Percentiles rank a stretch among this genome's conserved stretches.
Evolutionary conservation across 2,797 vertebrate species (phyloP).

Genomic region (Cirrhinus mrigala): DNA sequence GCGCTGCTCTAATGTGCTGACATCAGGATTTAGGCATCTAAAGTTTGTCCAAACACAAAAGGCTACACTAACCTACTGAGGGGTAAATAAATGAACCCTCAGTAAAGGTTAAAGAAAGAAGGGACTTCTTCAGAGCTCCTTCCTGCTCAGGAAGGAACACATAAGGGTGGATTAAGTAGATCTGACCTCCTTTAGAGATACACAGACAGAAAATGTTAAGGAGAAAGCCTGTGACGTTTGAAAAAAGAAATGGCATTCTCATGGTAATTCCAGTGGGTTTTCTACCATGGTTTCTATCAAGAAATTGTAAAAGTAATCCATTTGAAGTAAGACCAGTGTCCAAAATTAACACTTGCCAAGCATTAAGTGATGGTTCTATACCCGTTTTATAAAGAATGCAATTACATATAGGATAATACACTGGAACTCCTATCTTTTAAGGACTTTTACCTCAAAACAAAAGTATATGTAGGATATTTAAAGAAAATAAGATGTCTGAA

Average conservation of each 20-base stretch:
- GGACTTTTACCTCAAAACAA: neutral
- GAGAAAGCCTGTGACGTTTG: neutral
- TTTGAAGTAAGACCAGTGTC: neutral
- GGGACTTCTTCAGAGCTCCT: conserved; percentile 14
- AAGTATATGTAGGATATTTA: neutral
- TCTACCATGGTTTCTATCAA: neutral
- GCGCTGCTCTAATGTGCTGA: neutral
- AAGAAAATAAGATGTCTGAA: neutral
- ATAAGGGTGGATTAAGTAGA: conserved; percentile 11
- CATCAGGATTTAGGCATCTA: neutral
- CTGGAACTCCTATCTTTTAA: neutral
- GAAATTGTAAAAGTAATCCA: neutral
- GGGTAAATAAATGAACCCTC: conserved; percentile 17
- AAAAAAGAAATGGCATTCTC: neutral
- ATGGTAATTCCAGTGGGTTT: neutral
- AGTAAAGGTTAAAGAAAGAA: conserved; percentile 32
- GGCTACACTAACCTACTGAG: neutral
- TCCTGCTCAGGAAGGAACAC: conserved; percentile 30
- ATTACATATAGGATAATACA: neutral
- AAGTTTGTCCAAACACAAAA: conserved; percentile 29
- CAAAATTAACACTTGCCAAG: neutral
- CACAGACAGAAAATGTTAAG: neutral
- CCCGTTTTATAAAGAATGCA: neutral
- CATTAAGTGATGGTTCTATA: too few species aligned
- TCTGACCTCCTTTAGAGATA: conserved; percentile 24